Base-by-base conservation (phyloP, 2,113 vertebrate species). In the Cyprinodon tularosa region DNA sequence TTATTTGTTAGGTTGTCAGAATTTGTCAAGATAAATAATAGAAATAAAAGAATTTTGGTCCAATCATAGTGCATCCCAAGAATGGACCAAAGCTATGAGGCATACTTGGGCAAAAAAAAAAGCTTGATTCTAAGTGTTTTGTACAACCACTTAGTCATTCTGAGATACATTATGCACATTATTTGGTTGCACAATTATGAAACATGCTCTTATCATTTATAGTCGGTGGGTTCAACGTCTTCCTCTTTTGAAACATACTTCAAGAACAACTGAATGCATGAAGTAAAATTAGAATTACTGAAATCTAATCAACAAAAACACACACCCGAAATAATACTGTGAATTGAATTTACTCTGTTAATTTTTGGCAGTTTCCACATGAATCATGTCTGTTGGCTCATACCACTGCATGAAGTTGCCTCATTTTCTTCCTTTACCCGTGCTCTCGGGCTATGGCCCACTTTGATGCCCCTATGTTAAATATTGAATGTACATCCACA, bases 401-500 rank as follows among this genome's bases (percentile, higher is more conserved):
- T 37, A 69, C 53, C 15, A 22, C 64, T 65, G n/a, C 22, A 88
- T 76, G 70, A 84, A 77, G 74, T 76, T 77, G 78, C 57, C 81
- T 88, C 48, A 62, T 89, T 82, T 74, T 81, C 47, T 42, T 71
- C 65, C 59, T 22, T 69, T 15, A 63, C 22, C 68, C 62, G 10
- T 14, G 72, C 63, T 65, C 76, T 12, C 29, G 67, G 59, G 68
- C 78, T 68, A 7, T 61, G 73, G 76, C 73, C 81, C 71, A 62
- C 88, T 90, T 91, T 91, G 83, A 92, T 88, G 83, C 81, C 66
- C 66, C 4, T 22, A 53, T 81, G 89, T 92, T 91, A 88, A 93
- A 92, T 93, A 92, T 90, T 92, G 81, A 88, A 90, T 82, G 85
- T 76, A 75, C 84, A 91, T 92, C 72, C 77, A 93, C 91, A 90